Evolutionary conservation across 2,888 invertebrate genomes (phyloP), one percentile per base, ranked within the genome.

Genomic region (Drosophila picticornis): DNA sequence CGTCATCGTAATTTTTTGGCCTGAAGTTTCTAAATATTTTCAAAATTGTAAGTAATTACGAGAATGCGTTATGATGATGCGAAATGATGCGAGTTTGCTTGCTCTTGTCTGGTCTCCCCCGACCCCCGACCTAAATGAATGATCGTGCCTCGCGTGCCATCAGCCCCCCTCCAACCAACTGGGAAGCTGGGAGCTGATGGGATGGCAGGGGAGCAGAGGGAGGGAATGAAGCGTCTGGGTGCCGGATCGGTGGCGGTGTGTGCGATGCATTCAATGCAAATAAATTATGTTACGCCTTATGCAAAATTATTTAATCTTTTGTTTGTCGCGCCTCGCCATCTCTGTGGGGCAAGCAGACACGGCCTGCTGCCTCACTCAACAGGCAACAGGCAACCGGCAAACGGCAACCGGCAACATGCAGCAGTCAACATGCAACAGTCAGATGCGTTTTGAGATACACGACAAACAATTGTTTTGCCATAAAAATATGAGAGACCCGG

Each of bases 41-140:
- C 90, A 91, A 92, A 85, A 92, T 91, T 86, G 91, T 87, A 92
- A 91, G 90, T 91, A 92, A 92, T 92, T 91, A 84, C 90, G 77
- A 83, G 82, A 88, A 84, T 81, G 89, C 83, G 87, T 90, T 90
- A 84, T 89, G 84, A 90, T 89, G 89, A 88, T 90, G 86, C 90
- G 77, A 87, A 90, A 89, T 87, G 84, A 46, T 90, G 87, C 90
- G 84, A 90, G 84, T 75, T 76, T 76, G 72, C 75, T 70, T 77
- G 67, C 60, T 63, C 65, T 31, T 29, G 40, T 57, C 57, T 57
- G 57, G 40, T 40, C 4, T 27, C 9, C 16, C 5, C 27, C 13
- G 11, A 19, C 29, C 27, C 9, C 19, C n/a, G 2, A 9, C 29
- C 29, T 5, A 57, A 4, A 22, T 22, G 22, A 22, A 13, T 43